phyloP scores from a whole-genome alignment of 1,140 invertebrate species.

The Tribolium castaneum region DNA sequence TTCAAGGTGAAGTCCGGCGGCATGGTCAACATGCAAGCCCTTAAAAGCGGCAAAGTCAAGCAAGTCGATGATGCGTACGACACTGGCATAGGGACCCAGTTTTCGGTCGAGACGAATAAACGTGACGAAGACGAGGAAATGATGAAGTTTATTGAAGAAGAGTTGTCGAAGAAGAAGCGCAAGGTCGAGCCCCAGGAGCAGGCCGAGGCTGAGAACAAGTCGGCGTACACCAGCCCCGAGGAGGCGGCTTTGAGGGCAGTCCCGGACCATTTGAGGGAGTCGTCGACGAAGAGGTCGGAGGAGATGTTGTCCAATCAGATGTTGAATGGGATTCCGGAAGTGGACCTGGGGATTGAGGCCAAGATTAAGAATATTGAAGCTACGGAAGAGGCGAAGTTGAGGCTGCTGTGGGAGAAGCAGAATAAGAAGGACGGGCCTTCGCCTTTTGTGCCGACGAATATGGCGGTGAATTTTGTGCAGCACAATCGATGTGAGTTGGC shows the following conservation, averaged over 20 bases:
- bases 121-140: slow-evolving; percentile 99
- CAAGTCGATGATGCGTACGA: slow-evolving; percentile 85
- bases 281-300: slow-evolving; percentile 86
- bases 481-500: slow-evolving; percentile 87
- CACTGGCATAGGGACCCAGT: slow-evolving; percentile 94
- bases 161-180: slow-evolving; percentile 89
- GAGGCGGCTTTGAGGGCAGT: slow-evolving; percentile 86
- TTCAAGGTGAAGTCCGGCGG: slow-evolving; percentile 88
- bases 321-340: slow-evolving; percentile 99
- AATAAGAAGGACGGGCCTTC: slow-evolving; percentile 95
- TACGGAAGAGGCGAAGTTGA: slow-evolving; percentile 96
- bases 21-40: slow-evolving; percentile 89
- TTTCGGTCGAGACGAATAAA: slow-evolving; percentile 98
- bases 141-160: slow-evolving; percentile 98
- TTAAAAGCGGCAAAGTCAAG: slow-evolving; percentile 84
- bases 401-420: slow-evolving; percentile 86
- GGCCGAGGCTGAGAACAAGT: slow-evolving; percentile 62
- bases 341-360: slow-evolving; percentile 98
- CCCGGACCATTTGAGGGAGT: slow-evolving; percentile 87
- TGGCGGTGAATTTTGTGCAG: slow-evolving; percentile 98
- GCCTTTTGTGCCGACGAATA: slow-evolving; percentile 96
- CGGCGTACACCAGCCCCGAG: slow-evolving; percentile 83
- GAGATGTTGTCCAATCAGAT: slow-evolving; percentile 99
- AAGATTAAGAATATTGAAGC: slow-evolving; percentile 98
- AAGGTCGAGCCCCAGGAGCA: slow-evolving; percentile 63